These are phyloP conservation scores for Drosophila simulans DNA, from an alignment of 1,140 invertebrate genomes.

Conservation along the genomic window DNA sequence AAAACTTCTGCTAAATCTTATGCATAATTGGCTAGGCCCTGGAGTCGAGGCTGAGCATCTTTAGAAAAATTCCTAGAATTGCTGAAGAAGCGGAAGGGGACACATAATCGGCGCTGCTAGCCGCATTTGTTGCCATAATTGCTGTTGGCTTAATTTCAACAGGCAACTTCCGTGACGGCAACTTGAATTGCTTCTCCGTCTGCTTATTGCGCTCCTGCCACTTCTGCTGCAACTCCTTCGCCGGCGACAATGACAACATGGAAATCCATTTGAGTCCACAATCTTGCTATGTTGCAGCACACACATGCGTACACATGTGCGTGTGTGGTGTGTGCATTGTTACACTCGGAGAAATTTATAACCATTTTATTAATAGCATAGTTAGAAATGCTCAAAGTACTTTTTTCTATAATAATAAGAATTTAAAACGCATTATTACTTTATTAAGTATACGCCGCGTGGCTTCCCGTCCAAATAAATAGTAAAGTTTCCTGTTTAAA, in stretches of 20 bases:
- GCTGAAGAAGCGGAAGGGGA: slow-evolving; percentile 22
- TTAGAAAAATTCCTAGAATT: slow-evolving; percentile 62
- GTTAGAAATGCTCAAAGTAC: no score
- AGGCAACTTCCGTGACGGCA: slow-evolving; percentile 75
- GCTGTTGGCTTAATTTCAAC: slow-evolving; percentile 81
- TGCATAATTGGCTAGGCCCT: slow-evolving; percentile 33
- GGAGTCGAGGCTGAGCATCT: slow-evolving; percentile 36
- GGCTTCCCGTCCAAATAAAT: no score
- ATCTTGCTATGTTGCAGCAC: slow-evolving; percentile 50
- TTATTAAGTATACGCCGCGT: no score
- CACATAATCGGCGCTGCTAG: slow-evolving; percentile 72
- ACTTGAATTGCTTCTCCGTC: slow-evolving; percentile 59
- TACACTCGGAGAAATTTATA: slow-evolving; percentile 13
- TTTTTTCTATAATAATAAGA: no score
- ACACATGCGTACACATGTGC: slow-evolving; percentile 1
- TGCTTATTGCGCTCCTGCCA: slow-evolving; percentile 8
- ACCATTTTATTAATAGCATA: no score
- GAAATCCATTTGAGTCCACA: slow-evolving; percentile 72
- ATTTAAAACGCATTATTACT: no score
- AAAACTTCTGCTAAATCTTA: slow-evolving; percentile 7
- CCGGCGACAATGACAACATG: slow-evolving; percentile 63
- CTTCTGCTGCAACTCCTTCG: slow-evolving; percentile 32
- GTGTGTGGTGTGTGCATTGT: slow-evolving; percentile 1
- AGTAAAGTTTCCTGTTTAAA: no score
- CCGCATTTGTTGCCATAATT: slow-evolving; percentile 79